Conservation (phyloP, 2,888 invertebrate species). For the Heliconius aoede region DNA sequence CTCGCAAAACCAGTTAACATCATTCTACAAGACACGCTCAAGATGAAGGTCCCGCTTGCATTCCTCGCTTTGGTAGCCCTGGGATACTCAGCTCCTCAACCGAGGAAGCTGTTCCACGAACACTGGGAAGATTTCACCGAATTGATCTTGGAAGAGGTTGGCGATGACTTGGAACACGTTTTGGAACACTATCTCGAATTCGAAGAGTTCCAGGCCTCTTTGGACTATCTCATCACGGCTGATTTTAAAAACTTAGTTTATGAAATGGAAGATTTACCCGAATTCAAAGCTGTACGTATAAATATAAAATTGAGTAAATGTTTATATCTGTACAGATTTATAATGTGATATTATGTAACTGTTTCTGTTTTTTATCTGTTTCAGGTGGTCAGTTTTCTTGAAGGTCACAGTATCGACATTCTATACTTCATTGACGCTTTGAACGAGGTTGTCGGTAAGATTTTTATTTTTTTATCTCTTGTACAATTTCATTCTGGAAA, state of each 20-base stretch:
- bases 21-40: not conserved
- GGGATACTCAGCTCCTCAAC: slow-evolving; percentile 45
- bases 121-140: slow-evolving; percentile 47
- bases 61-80: slow-evolving; percentile 42
- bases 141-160: slow-evolving; percentile 45
- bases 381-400: slow-evolving; percentile 71
- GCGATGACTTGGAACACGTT: slow-evolving; percentile 42
- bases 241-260: slow-evolving; percentile 49
- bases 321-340: not conserved
- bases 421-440: slow-evolving; percentile 65
- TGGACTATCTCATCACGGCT: slow-evolving; percentile 46
- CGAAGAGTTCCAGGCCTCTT: slow-evolving; percentile 46
- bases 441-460: slow-evolving; percentile 63
- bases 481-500: not conserved
- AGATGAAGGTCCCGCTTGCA: slow-evolving; percentile 44
- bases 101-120: slow-evolving; percentile 51
- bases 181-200: slow-evolving; percentile 45
- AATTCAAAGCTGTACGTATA: slow-evolving; percentile 51
- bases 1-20: not conserved
- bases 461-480: not conserved
- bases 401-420: slow-evolving; percentile 72
- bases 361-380: slow-evolving; percentile 43
- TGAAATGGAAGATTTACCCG: slow-evolving; percentile 52
- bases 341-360: not conserved
- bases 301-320: not conserved